These are phyloP conservation scores for Todus mexicanus DNA, from an alignment of 2,797 vertebrate genomes.

Conservation along the genomic window DNA sequence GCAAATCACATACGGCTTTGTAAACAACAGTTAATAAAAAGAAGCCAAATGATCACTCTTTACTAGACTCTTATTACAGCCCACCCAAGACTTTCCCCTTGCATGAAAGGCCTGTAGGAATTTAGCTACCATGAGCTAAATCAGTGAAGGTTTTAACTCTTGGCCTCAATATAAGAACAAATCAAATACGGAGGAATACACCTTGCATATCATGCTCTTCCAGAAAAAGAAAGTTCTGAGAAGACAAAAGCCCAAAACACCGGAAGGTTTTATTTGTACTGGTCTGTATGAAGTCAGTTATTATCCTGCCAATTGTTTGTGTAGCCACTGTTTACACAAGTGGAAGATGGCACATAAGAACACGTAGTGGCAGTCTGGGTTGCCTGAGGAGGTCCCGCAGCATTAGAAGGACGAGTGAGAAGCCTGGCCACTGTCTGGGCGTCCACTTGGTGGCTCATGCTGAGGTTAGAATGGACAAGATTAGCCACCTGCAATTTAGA, in stretches of 20 bases:
- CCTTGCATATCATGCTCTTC: neutral
- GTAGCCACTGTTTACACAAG: slow-evolving; percentile 1
- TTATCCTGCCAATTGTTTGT: slow-evolving; percentile 38
- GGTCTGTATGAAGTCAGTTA: slow-evolving; percentile 12
- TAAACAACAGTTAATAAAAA: slow-evolving; percentile 14
- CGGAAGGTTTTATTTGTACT: slow-evolving; percentile 49
- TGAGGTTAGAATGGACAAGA: neutral
- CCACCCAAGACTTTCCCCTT: neutral
- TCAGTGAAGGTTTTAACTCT: neutral
- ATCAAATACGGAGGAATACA: neutral
- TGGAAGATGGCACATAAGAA: neutral
- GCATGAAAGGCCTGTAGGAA: neutral
- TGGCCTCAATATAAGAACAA: neutral
- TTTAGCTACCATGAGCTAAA: neutral
- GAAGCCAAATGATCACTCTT: neutral
- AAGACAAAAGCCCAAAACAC: slow-evolving; percentile 16
- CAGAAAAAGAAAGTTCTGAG: neutral
- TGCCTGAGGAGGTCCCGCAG: neutral
- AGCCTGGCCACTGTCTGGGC: accelerated
- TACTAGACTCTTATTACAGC: neutral
- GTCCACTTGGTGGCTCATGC: neutral
- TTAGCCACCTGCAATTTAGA: neutral
- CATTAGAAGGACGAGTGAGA: neutral
- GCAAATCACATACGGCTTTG: slow-evolving; percentile 3
- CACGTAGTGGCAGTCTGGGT: neutral